Base-by-base conservation (phyloP, 2,797 vertebrate species). In the Coreius guichenoti region DNA sequence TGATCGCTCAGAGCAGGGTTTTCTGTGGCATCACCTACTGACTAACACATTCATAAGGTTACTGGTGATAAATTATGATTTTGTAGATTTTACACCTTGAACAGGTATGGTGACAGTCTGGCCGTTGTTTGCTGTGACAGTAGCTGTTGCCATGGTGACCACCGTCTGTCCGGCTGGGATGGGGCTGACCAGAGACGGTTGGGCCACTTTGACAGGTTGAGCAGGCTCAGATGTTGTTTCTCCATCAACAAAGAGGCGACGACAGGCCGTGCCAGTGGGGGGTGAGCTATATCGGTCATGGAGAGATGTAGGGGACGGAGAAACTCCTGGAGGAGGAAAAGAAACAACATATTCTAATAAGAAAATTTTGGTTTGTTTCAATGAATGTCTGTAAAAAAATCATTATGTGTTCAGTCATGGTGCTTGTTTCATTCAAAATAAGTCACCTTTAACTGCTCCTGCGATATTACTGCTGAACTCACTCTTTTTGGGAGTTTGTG, bases 221-320 rank as follows among this genome's bases (percentile, higher is more conserved):
- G 94, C 88, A 73, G 94, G 94, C 81, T 96, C 96, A 31, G 91
- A 31, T 91, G 91, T 87, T 97, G 82, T 56, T 23, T 90, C 87
- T 43, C 83, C 96, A 36, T 99, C 98, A 1, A 96, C 96, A 54
- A 99, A 99, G 6, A 99, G 97, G 58, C 97, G 96, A 0, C 98
- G 96, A 72, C 98, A 97, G 2, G 96, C 98, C 43, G 97, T 97
- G 72, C 98, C 97, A 1, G 98, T 97, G 0, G 95, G 91, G 1
- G 98, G 98, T n/a, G 98, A 99, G 91, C 96, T 98, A 91, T 97
- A 99, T 78, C 98, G 94, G 88, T 99, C 98, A 0, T 98, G 97
- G 77, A 99, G 96, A 0, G 96, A 96, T 72, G 98, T 93, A 0
- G 98, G 97, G 31, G 98, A 97, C 31, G 97, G 89, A 0, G 96